Evolutionary conservation across 2,113 vertebrate genomes (phyloP).

Genomic region (Melanerpes formicivorus): DNA sequence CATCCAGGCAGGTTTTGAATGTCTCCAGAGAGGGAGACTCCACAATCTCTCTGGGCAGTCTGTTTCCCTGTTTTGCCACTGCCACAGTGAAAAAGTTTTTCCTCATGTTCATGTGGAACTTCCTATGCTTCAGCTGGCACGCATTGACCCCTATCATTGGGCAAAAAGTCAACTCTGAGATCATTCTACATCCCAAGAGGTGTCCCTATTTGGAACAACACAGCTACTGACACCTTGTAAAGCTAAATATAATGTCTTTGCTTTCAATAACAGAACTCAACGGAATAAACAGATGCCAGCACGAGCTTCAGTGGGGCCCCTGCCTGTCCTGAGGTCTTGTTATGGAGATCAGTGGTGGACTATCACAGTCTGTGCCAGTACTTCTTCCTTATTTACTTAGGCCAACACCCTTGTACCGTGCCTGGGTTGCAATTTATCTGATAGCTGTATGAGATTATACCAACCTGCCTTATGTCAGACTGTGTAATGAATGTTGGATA

Average conservation of each 20-base stretch:
- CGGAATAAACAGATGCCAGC: neutral
- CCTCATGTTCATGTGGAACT: too few species aligned
- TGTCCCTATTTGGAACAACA: neutral
- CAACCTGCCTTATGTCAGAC: neutral
- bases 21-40: too few species aligned
- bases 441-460: neutral
- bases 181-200: neutral
- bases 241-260: neutral
- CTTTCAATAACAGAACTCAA: neutral
- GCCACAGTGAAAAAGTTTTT: too few species aligned
- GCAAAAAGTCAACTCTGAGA: neutral
- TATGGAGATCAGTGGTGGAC: neutral
- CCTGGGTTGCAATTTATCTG: neutral
- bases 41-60: too few species aligned
- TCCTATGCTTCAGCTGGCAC: too few species aligned
- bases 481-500: neutral
- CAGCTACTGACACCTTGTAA: neutral
- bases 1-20: too few species aligned
- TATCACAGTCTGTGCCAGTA: neutral
- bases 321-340: accelerated
- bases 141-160: too few species aligned
- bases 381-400: neutral
- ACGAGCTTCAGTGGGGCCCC: accelerated
- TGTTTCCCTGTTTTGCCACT: too few species aligned
- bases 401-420: neutral